Conservation (phyloP, 2,113 vertebrate genomes). For the Abramis brama region DNA sequence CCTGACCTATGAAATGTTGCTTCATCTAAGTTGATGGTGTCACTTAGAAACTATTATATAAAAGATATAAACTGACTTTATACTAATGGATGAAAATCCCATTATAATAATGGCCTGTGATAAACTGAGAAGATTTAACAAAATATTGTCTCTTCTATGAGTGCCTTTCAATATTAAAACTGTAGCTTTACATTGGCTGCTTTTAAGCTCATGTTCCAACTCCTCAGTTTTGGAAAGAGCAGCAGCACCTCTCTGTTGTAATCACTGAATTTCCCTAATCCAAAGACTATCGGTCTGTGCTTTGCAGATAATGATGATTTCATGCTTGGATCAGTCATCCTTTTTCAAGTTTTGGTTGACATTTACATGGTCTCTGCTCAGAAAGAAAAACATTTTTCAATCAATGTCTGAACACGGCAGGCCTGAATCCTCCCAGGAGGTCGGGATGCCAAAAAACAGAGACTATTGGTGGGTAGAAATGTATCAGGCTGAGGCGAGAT, state of each 20-base stretch:
- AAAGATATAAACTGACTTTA: not conserved
- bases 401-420: slow-evolving; percentile 19
- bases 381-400: slow-evolving; percentile 46
- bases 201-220: slow-evolving; percentile 30
- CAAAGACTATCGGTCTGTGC: slow-evolving; percentile 33
- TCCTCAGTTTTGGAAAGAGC: slow-evolving; percentile 11
- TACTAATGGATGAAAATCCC: not conserved
- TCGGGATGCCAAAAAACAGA: slow-evolving; percentile 20
- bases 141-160: not conserved
- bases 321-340: slow-evolving; percentile 49
- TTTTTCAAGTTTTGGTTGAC: slow-evolving; percentile 46
- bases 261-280: slow-evolving; percentile 32
- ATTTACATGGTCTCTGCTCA: slow-evolving; percentile 48
- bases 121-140: not conserved
- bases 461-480: slow-evolving; percentile 23
- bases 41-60: not conserved
- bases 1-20: not conserved
- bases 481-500: slow-evolving; percentile 27
- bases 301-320: slow-evolving; percentile 54
- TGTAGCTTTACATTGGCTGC: not conserved
- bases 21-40: slow-evolving; percentile 13
- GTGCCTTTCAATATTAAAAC: not conserved
- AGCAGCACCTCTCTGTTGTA: slow-evolving; percentile 22
- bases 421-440: slow-evolving; percentile 26
- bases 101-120: slow-evolving; percentile 1